phyloP scores from a whole-genome alignment of 2,888 invertebrate species.

The Dichetophora obliterata region DNA sequence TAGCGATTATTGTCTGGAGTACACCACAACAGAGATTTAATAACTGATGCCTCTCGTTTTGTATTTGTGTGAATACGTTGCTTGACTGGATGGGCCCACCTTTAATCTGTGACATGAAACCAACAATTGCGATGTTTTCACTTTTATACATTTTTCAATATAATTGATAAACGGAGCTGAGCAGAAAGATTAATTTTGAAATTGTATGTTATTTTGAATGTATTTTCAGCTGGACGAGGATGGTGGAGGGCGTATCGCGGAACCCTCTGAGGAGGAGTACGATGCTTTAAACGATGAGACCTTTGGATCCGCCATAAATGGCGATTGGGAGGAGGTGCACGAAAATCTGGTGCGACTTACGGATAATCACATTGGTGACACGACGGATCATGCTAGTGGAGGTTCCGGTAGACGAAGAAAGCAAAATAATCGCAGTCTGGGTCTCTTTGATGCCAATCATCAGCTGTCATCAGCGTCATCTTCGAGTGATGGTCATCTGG shows the following conservation, averaged over 20 bases:
- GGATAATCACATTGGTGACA: conserved; percentile 58
- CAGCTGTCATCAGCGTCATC: conserved; percentile 46
- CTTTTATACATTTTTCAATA: not conserved
- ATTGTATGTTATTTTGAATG: conserved; percentile 10
- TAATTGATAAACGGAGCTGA: too few relatives aligned
- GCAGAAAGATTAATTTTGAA: not conserved
- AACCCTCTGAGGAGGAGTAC: conserved; percentile 83
- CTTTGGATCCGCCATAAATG: conserved; percentile 83
- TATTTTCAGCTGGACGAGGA: conserved; percentile 62
- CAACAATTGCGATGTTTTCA: conserved; percentile 16
- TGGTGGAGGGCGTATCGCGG: conserved; percentile 73
- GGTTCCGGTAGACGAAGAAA: not conserved
- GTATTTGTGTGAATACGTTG: not conserved
- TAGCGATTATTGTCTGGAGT: not conserved
- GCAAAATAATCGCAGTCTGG: conserved; percentile 43
- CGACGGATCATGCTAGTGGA: conserved; percentile 49
- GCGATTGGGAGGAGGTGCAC: conserved; percentile 82
- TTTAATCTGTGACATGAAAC: not conserved
- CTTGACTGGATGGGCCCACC: not conserved
- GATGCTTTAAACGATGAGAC: conserved; percentile 94
- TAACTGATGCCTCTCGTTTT: not conserved
- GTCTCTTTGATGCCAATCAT: conserved; percentile 17
- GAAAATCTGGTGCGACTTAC: conserved; percentile 75
- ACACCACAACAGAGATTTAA: not conserved
- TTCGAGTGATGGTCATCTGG: conserved; percentile 43